Conservation (phyloP, 1,140 invertebrate species). For the Epicauta chinensis region DNA sequence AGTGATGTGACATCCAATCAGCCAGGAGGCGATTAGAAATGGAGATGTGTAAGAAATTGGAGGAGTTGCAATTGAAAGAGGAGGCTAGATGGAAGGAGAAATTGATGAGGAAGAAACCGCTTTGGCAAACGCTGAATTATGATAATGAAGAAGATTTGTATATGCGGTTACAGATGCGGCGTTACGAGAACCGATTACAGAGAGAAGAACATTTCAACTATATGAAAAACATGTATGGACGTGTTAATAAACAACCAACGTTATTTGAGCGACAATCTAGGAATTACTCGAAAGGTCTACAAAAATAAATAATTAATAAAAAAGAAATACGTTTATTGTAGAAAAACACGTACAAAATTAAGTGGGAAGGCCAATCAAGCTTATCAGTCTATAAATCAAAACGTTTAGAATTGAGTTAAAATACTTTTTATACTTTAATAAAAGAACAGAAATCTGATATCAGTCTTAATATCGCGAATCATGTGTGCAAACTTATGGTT, state of each 20-base stretch:
- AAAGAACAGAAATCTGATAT: constrained; percentile 3
- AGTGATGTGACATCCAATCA: constrained; percentile 51
- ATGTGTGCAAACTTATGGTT: no score
- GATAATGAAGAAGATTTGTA: constrained; percentile 62
- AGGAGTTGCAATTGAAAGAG: constrained; percentile 51
- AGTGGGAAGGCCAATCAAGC: no score
- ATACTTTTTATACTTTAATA: neutral
- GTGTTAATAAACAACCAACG: constrained; percentile 61
- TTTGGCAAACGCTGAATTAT: constrained; percentile 60
- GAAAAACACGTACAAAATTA: no score
- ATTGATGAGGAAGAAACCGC: constrained; percentile 55
- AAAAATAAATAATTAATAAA: neutral
- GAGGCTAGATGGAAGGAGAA: constrained; percentile 53
- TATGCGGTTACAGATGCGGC: constrained; percentile 55
- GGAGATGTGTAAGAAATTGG: constrained; percentile 52
- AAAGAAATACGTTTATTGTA: no score
- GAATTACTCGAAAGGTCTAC: no score
- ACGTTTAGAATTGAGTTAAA: no score
- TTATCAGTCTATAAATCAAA: no score
- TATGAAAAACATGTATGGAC: constrained; percentile 64
- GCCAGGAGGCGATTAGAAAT: constrained; percentile 57
- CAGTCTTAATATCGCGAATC: neutral
- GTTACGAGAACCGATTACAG: constrained; percentile 58
- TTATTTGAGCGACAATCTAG: constrained; percentile 62
- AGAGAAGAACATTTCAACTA: constrained; percentile 58